Percentiles rank a stretch among this genome's conserved stretches.
Conservation (phyloP, 2,888 invertebrate genomes). For the Cataglyphis livida region DNA sequence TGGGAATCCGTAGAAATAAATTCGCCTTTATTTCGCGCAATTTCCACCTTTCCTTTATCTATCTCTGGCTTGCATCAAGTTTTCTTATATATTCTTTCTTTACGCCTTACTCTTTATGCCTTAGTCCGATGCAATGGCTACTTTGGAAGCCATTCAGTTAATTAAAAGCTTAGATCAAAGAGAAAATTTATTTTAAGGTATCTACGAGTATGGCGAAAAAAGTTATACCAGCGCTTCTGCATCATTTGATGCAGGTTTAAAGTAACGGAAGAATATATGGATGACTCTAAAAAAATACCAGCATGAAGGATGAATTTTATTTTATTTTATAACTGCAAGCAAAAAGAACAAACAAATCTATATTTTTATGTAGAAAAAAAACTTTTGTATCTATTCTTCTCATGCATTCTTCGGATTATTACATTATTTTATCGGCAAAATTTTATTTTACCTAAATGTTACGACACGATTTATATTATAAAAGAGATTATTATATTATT, state of each 20-base stretch:
- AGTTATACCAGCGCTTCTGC: neutral
- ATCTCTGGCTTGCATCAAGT: neutral
- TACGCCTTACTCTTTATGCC: neutral
- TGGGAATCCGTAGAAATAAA: slow-evolving; percentile 55
- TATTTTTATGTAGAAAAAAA: neutral
- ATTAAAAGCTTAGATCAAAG: slow-evolving; percentile 19
- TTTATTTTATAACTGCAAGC: neutral
- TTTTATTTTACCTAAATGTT: slow-evolving; percentile 4
- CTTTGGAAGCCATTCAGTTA: neutral
- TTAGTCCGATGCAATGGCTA: neutral
- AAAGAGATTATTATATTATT: too few relatives aligned
- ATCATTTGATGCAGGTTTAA: neutral
- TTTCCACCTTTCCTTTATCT: neutral
- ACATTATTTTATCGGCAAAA: neutral
- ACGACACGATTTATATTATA: neutral
- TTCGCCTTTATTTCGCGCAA: slow-evolving; percentile 36
- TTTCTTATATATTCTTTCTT: neutral
- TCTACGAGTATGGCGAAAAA: neutral
- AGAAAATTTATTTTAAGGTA: neutral
- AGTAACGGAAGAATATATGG: neutral
- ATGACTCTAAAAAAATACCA: neutral
- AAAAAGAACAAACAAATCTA: neutral
- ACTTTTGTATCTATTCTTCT: neutral
- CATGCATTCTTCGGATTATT: neutral
- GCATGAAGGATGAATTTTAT: neutral